Evolutionary conservation across 1,140 invertebrate genomes (phyloP).

Genomic region (Zaprionus inermis): DNA sequence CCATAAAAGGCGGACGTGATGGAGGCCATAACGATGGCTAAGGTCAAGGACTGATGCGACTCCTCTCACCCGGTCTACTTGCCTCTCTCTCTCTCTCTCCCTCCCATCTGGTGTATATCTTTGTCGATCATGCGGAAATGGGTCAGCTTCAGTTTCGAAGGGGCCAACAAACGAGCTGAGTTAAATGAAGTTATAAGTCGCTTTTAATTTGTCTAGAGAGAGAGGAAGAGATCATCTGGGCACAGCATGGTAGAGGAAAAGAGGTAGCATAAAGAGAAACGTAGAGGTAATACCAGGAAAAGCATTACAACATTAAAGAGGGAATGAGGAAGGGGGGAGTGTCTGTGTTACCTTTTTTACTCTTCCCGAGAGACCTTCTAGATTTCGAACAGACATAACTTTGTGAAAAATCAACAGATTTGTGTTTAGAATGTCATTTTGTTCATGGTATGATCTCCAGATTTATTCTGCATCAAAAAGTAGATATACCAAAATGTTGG

Average conservation of each 20-base stretch:
- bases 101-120: background rate
- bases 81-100: background rate
- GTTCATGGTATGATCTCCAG: too few species aligned
- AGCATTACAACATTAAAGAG: background rate
- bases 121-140: constrained; percentile 54
- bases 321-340: background rate
- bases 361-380: background rate
- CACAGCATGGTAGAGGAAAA: background rate
- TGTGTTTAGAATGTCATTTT: too few species aligned
- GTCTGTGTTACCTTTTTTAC: too few species aligned
- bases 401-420: too few species aligned
- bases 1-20: constrained; percentile 55
- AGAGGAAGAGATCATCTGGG: background rate
- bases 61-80: background rate
- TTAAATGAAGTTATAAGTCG: constrained; percentile 2
- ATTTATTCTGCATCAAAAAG: too few species aligned
- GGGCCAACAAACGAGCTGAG: background rate
- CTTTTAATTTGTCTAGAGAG: background rate
- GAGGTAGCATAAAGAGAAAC: background rate
- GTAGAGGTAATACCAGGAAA: background rate
- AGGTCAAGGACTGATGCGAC: constrained; percentile 6
- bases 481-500: too few species aligned
- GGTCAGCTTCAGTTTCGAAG: constrained; percentile 48
- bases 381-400: too few species aligned
- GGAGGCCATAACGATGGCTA: constrained; percentile 36